Evolutionary conservation across 35 echinoderm and acorn worm species (phyloP), one percentile per base, ranked within the genome.

Genomic region (Lytechinus pictus): DNA sequence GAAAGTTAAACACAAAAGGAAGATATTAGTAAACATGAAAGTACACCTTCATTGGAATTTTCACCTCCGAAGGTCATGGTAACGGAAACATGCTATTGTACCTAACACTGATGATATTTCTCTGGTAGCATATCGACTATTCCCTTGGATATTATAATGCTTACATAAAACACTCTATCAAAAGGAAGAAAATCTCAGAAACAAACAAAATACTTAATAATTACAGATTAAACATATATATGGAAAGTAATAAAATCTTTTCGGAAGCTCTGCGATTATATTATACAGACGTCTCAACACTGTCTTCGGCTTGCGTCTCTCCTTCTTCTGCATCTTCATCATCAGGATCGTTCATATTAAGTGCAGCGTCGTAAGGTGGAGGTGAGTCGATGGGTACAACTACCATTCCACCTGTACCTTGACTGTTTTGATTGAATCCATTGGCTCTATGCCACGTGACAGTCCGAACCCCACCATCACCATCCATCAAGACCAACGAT

Each of bases 291-390:
- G 92, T 93, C 54, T 93, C 92, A 9, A 93, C 92, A 57, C 53
- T 54, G 54, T 55, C 92, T 27, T 54, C 55, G 92, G 53, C 52
- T 57, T 57, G 92, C 53, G n/a, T 27, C 11, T 93, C 92, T 19
- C 11, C 27, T 55, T 8, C 92, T 9, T n/a, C 54, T 16, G 16
- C 79, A 2, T 90, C 92, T 33, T 24, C 91, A 12, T 86, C 71
- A 52, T 28, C 28, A 27, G 96, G 96, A 9, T 91, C 94, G 5
- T 94, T 52, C 96, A 96, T 96, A 61, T 96, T 94, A 7, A 96
- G 58, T 21, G 96, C 96, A 51, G 94, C 94, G 61, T 96, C 96
- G 53, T 96, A 96, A 19, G 96, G 94, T 29, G 96, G 96, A 4
- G 96, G 96, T 12, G 96, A 94, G 8, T 89, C 94, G 60, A 89